phyloP scores from a whole-genome alignment of 2,113 vertebrate species.

The Lepus americanus region DNA sequence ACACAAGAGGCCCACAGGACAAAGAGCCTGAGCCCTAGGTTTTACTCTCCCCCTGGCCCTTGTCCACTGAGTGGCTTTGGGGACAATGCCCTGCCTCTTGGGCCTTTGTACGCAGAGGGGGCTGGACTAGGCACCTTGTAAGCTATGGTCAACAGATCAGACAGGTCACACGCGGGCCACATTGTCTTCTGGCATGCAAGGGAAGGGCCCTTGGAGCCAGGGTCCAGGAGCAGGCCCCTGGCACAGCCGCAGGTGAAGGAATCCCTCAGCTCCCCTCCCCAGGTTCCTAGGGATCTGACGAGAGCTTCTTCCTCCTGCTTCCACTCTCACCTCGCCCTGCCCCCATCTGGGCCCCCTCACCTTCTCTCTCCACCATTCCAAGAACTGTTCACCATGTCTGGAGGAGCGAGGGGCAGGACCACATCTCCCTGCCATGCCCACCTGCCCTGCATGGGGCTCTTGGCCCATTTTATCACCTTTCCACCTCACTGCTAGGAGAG shows the following conservation, averaged over 20 bases:
- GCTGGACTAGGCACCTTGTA: neutral
- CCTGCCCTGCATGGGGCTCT: neutral
- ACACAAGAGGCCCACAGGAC: neutral
- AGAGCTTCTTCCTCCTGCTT: neutral
- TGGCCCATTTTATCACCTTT: neutral
- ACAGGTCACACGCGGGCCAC: neutral
- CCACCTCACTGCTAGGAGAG: neutral
- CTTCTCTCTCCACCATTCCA: too few species aligned
- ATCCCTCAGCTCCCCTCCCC: neutral
- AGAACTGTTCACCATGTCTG: neutral
- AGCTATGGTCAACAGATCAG: neutral
- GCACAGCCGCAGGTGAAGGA: neutral
- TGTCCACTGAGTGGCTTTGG: neutral
- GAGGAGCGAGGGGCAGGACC: neutral
- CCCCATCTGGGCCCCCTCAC: neutral
- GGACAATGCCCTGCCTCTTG: neutral
- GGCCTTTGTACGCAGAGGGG: neutral
- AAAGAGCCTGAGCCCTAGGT: neutral
- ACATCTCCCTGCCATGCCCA: fast-evolving
- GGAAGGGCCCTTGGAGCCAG: neutral
- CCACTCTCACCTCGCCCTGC: neutral
- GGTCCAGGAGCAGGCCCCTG: neutral
- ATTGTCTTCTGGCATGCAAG: too few species aligned
- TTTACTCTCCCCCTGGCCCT: neutral
- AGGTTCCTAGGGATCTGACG: neutral